Conservation (phyloP, 2,888 invertebrate genomes). For the Drosophila ustulata region DNA sequence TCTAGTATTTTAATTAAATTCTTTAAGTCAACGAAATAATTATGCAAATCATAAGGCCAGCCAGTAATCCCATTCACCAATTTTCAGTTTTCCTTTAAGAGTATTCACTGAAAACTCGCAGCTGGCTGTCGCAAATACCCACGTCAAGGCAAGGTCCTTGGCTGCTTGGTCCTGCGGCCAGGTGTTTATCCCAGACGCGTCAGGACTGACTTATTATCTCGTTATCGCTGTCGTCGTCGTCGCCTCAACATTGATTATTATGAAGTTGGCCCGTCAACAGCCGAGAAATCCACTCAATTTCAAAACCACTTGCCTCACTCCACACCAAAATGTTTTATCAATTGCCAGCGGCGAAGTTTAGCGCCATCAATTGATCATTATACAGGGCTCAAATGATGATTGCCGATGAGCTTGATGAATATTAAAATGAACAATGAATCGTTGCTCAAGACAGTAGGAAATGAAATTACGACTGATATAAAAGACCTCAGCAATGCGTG, state of each 20-base stretch:
- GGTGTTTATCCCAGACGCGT: constrained; percentile 52
- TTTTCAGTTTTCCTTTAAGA: constrained; percentile 38
- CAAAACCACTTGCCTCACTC: constrained; percentile 22
- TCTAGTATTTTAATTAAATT: constrained; percentile 61
- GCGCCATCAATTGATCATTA: constrained; percentile 71
- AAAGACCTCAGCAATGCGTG: neutral
- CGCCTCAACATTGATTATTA: constrained; percentile 64
- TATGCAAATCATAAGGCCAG: constrained; percentile 65
- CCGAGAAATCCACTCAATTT: constrained; percentile 64
- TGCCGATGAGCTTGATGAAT: constrained; percentile 14
- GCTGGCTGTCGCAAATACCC: neutral
- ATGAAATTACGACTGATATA: neutral
- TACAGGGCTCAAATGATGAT: constrained; percentile 44
- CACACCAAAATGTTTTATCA: constrained; percentile 5
- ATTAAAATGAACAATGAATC: neutral
- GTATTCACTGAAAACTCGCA: constrained; percentile 29
- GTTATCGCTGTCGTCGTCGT: constrained; percentile 44
- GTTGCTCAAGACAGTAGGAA: neutral
- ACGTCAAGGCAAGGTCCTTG: constrained; percentile 13
- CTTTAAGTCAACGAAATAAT: constrained; percentile 56
- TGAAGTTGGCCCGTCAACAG: constrained; percentile 63
- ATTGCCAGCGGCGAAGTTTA: constrained; percentile 39
- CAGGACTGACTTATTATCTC: constrained; percentile 63
- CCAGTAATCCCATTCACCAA: constrained; percentile 56
- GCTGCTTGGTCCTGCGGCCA: constrained; percentile 30